Evolutionary conservation across 2,888 invertebrate species (phyloP).

Genomic region (Zaprionus bogoriensis): DNA sequence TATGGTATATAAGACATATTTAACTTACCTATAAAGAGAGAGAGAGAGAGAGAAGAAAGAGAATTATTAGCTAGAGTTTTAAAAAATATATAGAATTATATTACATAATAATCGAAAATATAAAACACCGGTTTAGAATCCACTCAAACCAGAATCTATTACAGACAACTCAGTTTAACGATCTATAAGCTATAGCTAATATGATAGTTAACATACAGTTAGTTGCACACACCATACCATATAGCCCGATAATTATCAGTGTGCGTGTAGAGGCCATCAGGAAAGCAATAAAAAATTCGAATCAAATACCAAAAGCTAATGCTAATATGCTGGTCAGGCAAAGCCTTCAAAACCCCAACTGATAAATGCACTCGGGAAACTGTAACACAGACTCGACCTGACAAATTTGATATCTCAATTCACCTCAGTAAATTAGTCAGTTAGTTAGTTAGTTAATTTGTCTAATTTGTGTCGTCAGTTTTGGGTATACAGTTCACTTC

Average conservation of each 20-base stretch:
- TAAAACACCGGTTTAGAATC: neutral
- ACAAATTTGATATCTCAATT: constrained; percentile 46
- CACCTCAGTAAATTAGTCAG: constrained; percentile 13
- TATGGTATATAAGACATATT: neutral
- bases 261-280: constrained; percentile 44
- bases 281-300: constrained; percentile 44
- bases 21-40: constrained; percentile 59
- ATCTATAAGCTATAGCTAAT: neutral
- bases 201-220: constrained; percentile 26
- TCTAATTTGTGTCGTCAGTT: constrained; percentile 23
- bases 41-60: constrained; percentile 5
- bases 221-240: constrained; percentile 1
- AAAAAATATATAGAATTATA: too few species aligned
- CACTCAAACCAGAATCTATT: neutral
- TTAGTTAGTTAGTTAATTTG: constrained; percentile 13
- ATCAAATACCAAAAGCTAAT: constrained; percentile 45
- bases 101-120: too few species aligned
- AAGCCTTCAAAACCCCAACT: constrained; percentile 22
- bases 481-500: constrained; percentile 17
- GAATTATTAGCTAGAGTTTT: neutral
- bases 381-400: constrained; percentile 2
- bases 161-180: neutral
- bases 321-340: constrained; percentile 34
- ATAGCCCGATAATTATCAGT: constrained; percentile 31
- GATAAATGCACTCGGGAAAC: constrained; percentile 9